Percentiles rank a stretch among this genome's conserved stretches.
These are phyloP conservation scores for Drosophila sordidapex DNA, from an alignment of 2,888 invertebrate genomes.

Conservation along the genomic window DNA sequence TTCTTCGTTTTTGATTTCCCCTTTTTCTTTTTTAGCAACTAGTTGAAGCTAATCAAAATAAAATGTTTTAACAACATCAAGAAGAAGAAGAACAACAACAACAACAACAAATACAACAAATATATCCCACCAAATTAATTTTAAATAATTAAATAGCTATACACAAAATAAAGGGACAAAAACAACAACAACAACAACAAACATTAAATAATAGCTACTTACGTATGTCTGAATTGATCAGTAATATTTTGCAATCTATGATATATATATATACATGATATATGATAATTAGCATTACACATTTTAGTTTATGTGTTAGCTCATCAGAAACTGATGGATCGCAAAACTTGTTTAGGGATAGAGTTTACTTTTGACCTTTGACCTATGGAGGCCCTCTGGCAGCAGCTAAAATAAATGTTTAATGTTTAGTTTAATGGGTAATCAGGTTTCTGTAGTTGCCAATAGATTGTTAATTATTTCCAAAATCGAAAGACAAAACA, in stretches of 20 bases:
- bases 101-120: slow-evolving; percentile 71
- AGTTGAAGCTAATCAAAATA: slow-evolving; percentile 32
- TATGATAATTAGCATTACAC: slow-evolving; percentile 23
- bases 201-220: slow-evolving; percentile 34
- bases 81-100: slow-evolving; percentile 48
- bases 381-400: slow-evolving; percentile 38
- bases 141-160: slow-evolving; percentile 62
- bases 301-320: slow-evolving; percentile 17
- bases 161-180: slow-evolving; percentile 25
- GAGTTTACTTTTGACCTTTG: slow-evolving; percentile 14
- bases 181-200: slow-evolving; percentile 14
- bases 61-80: slow-evolving; percentile 24
- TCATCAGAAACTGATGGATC: slow-evolving; percentile 14
- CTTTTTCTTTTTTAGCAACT: slow-evolving; percentile 3
- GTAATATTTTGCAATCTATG: slow-evolving; percentile 30
- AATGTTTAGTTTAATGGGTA: slow-evolving; percentile 53
- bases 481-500: not conserved
- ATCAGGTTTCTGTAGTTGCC: slow-evolving; percentile 73
- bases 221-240: slow-evolving; percentile 11
- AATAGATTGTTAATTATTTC: slow-evolving; percentile 53
- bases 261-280: not conserved
- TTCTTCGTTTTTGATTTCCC: not conserved
- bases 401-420: slow-evolving; percentile 35
- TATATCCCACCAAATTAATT: slow-evolving; percentile 81
- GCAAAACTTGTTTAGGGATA: slow-evolving; percentile 14